Evolutionary conservation across 2,797 vertebrate species (phyloP), one percentile per base, ranked within the genome.

Genomic region (Synaphobranchus kaupii): DNA sequence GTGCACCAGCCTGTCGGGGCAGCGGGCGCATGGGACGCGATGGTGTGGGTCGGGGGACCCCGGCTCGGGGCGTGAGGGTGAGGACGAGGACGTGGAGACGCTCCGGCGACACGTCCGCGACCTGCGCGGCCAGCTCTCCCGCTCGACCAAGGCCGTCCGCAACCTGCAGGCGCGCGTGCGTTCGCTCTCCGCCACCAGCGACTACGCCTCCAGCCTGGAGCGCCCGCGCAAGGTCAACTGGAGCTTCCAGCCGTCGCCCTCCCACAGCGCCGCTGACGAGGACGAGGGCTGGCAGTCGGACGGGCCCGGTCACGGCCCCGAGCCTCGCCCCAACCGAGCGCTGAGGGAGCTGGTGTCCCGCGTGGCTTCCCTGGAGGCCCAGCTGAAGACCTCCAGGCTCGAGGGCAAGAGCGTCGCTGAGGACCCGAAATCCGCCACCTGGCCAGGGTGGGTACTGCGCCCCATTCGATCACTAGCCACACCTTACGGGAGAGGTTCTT

Each of bases 251-350:
- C 94, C 90, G 15, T 97, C 97, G 0, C 95, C 97, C 0, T 93
- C 93, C 3, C 96, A 94, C 31, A 97, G 97, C 22, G 95, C 95
- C 47, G 95, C 94, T 0, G 98, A 99, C 0, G 97, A 98, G 71
- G 98, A 98, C 0, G 97, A 99, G 87, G 97, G 96, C 86, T 99
- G 98, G 98, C 96, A 98, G 92, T 99, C 98, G 0, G 98, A 99
- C 0, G 93, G 96, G 39, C 95, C 95, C 0, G 93, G 91, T 47
- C 91, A 95, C 58, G 93, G 93, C 0, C 92, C 95, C 0, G 92
- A 89, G 22, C 90, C 95, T 25, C 93, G 93, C 84, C 94, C 96
- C 1, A 96, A 94, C 89, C 94, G 89, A 0, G 97, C 98, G 86
- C 96, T 99, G 85, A 95, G 97, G 85, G 96, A 95, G 58, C 94